These are phyloP conservation scores for Heterodera schachtii DNA, from an alignment of 1,140 invertebrate species.

Conservation along the genomic window DNA sequence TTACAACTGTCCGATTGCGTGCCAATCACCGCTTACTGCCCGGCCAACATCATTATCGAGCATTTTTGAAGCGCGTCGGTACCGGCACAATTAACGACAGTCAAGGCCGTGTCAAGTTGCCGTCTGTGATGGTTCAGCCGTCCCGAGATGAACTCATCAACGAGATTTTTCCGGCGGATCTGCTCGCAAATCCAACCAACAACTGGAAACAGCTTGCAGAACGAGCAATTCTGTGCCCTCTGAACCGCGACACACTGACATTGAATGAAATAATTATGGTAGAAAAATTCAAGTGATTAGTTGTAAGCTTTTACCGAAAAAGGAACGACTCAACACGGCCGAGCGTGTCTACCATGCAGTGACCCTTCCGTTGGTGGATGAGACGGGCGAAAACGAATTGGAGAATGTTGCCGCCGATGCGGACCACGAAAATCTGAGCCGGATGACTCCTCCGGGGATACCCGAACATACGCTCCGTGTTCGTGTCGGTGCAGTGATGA, in stretches of 20 bases:
- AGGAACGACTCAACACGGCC: background rate
- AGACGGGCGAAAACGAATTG: background rate
- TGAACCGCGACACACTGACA: background rate
- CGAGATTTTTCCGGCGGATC: background rate
- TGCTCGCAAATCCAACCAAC: background rate
- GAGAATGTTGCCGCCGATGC: background rate
- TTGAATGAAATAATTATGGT: conserved; percentile 8
- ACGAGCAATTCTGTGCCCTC: background rate
- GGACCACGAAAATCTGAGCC: background rate
- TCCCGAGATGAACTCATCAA: background rate
- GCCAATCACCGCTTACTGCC: background rate
- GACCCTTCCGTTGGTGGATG: background rate
- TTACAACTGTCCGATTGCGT: background rate
- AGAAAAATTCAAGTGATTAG: background rate
- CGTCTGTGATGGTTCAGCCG: background rate
- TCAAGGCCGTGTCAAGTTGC: background rate
- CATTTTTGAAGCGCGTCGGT: conserved; percentile 6
- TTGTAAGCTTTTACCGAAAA: background rate
- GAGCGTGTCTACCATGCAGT: background rate
- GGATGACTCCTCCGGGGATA: background rate
- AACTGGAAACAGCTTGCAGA: background rate
- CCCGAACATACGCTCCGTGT: background rate
- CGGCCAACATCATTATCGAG: background rate
- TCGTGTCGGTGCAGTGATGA: conserved; percentile 12
- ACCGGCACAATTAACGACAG: background rate